Conservation (phyloP, 2,113 vertebrate genomes). For the Macrotis lagotis region DNA sequence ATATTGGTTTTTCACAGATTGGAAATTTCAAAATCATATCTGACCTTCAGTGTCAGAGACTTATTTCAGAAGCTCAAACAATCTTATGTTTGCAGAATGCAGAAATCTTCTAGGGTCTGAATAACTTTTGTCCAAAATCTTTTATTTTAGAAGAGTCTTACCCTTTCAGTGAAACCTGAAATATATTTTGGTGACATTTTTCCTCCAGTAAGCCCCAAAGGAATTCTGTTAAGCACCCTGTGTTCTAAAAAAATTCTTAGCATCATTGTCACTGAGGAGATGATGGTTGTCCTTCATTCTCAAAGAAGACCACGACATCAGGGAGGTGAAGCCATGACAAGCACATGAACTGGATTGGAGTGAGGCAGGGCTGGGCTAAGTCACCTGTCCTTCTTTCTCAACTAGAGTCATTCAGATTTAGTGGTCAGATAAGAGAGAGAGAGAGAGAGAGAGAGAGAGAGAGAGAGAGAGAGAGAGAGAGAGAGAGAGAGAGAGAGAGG, state of each 20-base stretch:
- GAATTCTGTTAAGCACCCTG: neutral
- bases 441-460: too few relatives aligned
- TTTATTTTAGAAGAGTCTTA: neutral
- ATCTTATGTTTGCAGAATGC: slow-evolving; percentile 7
- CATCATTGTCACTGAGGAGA: neutral
- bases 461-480: too few relatives aligned
- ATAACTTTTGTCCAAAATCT: neutral
- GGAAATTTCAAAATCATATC: slow-evolving; percentile 30
- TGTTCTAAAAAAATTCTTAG: neutral
- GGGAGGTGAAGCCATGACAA: too few relatives aligned
- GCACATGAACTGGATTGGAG: too few relatives aligned
- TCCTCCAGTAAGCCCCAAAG: neutral
- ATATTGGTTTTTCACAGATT: slow-evolving; percentile 28
- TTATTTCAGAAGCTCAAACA: slow-evolving; percentile 38
- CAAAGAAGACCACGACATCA: too few relatives aligned
- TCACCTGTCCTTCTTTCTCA: too few relatives aligned
- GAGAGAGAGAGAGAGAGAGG: too few relatives aligned
- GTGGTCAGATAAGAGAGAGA: too few relatives aligned
- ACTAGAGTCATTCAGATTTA: too few relatives aligned
- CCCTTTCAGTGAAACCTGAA: slow-evolving; percentile 15
- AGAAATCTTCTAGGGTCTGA: slow-evolving; percentile 11
- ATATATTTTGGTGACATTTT: neutral
- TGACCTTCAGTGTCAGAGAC: neutral
- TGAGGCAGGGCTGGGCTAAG: too few relatives aligned
- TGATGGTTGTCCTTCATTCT: too few relatives aligned